These are phyloP conservation scores for Vulpes vulpes DNA, from an alignment of 2,113 vertebrate genomes.

Conservation along the genomic window DNA sequence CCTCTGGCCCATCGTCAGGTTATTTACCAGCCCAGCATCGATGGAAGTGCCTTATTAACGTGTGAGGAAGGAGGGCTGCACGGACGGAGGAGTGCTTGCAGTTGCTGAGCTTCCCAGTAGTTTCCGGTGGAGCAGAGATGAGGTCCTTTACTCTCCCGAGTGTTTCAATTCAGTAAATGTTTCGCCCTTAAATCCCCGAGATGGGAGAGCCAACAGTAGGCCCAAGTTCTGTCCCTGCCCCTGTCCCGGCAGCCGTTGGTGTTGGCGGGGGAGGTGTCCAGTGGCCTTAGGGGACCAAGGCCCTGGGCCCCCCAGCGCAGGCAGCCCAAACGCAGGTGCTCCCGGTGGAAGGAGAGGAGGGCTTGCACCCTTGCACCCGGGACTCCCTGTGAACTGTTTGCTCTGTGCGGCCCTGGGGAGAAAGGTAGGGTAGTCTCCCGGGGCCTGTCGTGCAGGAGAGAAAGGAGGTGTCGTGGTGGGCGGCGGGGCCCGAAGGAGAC, in stretches of 20 bases:
- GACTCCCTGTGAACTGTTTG: no score
- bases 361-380: no score
- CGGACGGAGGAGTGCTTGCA: not conserved
- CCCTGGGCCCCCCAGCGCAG: not conserved
- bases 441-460: constrained; percentile 78
- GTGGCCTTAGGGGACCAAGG: not conserved
- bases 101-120: not conserved
- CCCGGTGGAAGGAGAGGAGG: no score
- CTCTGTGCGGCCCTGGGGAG: no score
- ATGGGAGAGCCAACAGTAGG: not conserved
- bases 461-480: constrained; percentile 78
- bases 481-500: constrained; percentile 68
- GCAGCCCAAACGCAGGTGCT: no score
- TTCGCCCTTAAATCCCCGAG: not conserved
- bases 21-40: not conserved
- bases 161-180: constrained; percentile 6
- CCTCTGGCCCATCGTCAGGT: not conserved
- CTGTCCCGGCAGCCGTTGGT: not conserved
- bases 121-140: not conserved
- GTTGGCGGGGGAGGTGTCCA: not conserved
- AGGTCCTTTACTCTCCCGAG: not conserved
- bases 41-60: not conserved
- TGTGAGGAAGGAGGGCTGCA: not conserved
- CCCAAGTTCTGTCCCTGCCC: not conserved
- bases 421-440: no score